These are phyloP conservation scores for Ornithoptera alexandrae DNA, from an alignment of 2,888 invertebrate species.

Conservation along the genomic window DNA sequence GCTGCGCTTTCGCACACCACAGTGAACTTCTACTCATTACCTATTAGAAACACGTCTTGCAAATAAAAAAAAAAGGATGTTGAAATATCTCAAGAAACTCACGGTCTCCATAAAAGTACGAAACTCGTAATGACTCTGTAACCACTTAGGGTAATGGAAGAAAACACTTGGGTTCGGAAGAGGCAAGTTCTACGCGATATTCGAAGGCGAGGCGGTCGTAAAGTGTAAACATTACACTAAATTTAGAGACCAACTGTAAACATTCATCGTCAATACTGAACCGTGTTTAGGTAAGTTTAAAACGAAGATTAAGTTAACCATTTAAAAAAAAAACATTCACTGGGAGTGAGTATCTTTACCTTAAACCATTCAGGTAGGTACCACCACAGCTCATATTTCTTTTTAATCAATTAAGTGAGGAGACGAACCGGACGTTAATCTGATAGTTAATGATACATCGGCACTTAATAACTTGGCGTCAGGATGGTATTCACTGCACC, in stretches of 20 bases:
- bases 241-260: constrained; percentile 25
- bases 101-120: constrained; percentile 23
- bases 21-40: background rate
- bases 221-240: constrained; percentile 42
- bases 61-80: constrained; percentile 21
- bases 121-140: constrained; percentile 29
- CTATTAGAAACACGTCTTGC: constrained; percentile 24
- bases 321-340: background rate
- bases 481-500: no score
- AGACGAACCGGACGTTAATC: no score
- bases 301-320: background rate
- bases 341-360: no score
- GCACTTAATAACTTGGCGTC: no score
- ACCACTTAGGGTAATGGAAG: constrained; percentile 49
- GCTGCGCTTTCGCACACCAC: background rate
- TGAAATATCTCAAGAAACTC: constrained; percentile 32
- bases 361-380: no score
- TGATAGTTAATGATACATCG: no score
- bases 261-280: constrained; percentile 17
- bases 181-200: constrained; percentile 42
- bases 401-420: no score
- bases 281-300: constrained; percentile 10
- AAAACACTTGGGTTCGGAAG: constrained; percentile 48
- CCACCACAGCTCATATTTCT: no score
- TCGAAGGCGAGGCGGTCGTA: constrained; percentile 40